Evolutionary conservation across 2,888 invertebrate species (phyloP).

Genomic region (Phymatocera aterrima): DNA sequence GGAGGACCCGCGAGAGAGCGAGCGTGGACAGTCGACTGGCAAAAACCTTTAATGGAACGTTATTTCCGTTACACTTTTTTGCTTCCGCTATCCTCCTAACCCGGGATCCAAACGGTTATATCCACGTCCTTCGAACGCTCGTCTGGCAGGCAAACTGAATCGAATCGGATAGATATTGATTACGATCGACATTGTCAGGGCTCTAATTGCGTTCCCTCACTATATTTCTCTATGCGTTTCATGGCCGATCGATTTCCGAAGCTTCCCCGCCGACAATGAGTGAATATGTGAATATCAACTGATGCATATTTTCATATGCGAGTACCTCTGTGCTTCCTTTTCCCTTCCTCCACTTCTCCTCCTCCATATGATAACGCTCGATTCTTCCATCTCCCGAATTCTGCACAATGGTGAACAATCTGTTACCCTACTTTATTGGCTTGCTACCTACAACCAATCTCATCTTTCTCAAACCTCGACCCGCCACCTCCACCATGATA

Average conservation of each 20-base stretch:
- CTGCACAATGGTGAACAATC: not conserved
- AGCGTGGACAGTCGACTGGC: slow-evolving; percentile 40
- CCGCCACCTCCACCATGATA: not conserved
- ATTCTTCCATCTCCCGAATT: not conserved
- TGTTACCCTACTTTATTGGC: slow-evolving; percentile 32
- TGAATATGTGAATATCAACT: slow-evolving; percentile 22
- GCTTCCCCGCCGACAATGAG: too few species aligned
- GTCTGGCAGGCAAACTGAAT: slow-evolving; percentile 21
- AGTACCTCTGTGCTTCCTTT: too few species aligned
- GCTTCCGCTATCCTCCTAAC: slow-evolving; percentile 31
- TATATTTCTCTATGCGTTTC: not conserved
- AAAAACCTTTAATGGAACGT: slow-evolving; percentile 44
- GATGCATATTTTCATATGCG: not conserved
- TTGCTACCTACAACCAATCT: not conserved
- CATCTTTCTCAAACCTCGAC: not conserved
- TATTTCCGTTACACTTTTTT: slow-evolving; percentile 43
- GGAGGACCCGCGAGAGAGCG: too few species aligned
- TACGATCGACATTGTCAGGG: slow-evolving; percentile 24
- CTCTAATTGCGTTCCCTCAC: slow-evolving; percentile 39
- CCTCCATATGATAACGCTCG: too few species aligned
- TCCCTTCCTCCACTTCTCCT: too few species aligned
- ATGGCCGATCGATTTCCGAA: not conserved
- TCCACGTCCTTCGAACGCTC: not conserved
- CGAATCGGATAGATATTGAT: slow-evolving; percentile 34
- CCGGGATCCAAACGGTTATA: not conserved